Conservation (phyloP, 1,140 invertebrate genomes). For the Habropoda laboriosa region DNA sequence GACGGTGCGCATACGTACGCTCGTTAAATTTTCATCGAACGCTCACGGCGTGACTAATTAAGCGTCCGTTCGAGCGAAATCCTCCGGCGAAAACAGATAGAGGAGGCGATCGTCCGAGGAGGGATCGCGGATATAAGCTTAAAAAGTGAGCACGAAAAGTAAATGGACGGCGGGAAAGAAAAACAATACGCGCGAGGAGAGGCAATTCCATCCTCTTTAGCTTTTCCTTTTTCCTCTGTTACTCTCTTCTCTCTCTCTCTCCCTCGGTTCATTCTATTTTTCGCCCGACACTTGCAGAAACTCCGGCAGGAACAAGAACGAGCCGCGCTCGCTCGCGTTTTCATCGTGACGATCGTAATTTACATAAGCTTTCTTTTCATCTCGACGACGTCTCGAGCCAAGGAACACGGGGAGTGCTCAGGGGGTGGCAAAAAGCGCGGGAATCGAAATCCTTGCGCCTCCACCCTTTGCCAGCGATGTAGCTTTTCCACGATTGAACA, state of each 20-base stretch:
- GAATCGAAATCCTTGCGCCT: slow-evolving; percentile 46
- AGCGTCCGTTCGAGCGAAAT: not conserved
- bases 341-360: slow-evolving; percentile 56
- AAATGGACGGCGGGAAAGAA: slow-evolving; percentile 60
- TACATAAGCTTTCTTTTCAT: slow-evolving; percentile 66
- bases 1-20: not conserved
- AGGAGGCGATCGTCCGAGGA: too few species aligned
- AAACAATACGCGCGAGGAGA: slow-evolving; percentile 64
- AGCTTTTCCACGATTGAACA: not conserved
- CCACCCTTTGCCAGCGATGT: too few species aligned
- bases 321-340: slow-evolving; percentile 42
- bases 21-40: slow-evolving; percentile 3
- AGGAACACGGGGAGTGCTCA: not conserved
- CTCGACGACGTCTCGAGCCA: slow-evolving; percentile 40
- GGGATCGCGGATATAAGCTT: not conserved
- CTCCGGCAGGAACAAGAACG: slow-evolving; percentile 23
- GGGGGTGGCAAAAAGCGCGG: not conserved
- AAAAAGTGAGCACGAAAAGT: slow-evolving; percentile 38
- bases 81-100: not conserved
- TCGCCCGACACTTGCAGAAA: slow-evolving; percentile 4
- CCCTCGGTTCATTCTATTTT: slow-evolving; percentile 43
- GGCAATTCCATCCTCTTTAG: slow-evolving; percentile 57
- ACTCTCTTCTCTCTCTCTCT: not conserved
- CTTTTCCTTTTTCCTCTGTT: not conserved
- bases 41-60: not conserved